Evolutionary conservation across 1,140 invertebrate species (phyloP).

Genomic region (Bombus waltoni): DNA sequence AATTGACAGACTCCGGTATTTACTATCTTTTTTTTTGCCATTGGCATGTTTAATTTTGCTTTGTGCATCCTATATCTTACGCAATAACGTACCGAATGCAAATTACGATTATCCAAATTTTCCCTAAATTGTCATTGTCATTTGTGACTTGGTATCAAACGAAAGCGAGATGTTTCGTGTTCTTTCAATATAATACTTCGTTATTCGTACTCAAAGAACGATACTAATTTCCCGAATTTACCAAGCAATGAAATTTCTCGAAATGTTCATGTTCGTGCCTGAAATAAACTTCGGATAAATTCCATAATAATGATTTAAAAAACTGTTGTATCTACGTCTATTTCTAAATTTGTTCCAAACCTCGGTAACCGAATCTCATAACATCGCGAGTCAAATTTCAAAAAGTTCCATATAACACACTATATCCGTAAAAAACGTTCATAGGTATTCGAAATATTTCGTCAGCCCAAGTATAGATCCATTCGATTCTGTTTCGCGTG

Average conservation of each 20-base stretch:
- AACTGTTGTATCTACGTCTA: no score
- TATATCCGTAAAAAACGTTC: no score
- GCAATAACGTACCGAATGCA: not conserved
- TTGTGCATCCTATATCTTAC: not conserved
- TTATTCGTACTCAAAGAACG: not conserved
- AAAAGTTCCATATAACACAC: no score
- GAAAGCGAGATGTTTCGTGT: not conserved
- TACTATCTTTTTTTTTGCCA: not conserved
- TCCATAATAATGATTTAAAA: no score
- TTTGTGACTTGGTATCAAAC: not conserved
- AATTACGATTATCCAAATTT: not conserved
- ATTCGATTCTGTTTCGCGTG: not conserved
- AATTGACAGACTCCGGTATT: not conserved
- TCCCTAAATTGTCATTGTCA: not conserved
- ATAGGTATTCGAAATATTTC: no score
- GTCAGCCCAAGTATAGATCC: no score
- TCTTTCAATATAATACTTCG: not conserved
- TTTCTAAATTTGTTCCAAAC: no score
- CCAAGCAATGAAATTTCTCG: not conserved
- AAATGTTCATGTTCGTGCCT: no score
- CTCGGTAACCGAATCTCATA: no score
- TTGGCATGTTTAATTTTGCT: not conserved
- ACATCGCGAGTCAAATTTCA: no score
- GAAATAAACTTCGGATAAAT: not conserved
- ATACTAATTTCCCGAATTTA: not conserved